Conservation (phyloP, 1,140 invertebrate species). For the Pentalonia nigronervosa region DNA sequence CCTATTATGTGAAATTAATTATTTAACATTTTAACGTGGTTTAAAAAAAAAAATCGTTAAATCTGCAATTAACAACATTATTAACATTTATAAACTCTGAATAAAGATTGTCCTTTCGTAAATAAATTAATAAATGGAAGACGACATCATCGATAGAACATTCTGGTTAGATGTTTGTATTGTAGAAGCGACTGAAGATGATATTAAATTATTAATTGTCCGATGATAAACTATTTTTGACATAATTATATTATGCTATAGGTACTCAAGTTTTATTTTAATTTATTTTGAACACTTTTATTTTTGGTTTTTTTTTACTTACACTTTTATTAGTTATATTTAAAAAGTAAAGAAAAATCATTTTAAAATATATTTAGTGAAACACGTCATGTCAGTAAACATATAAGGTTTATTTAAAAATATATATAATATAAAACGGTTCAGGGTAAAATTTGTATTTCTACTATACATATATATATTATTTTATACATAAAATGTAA, state of each 20-base stretch:
- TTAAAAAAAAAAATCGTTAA: neutral
- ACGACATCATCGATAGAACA: neutral
- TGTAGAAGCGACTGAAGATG: neutral
- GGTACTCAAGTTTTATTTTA: neutral
- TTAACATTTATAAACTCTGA: neutral
- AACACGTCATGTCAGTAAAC: neutral
- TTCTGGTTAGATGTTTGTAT: neutral
- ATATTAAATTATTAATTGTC: neutral
- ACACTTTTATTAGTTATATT: neutral
- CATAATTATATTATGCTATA: neutral
- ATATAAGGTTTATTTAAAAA: neutral
- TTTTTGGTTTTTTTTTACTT: too few relatives aligned
- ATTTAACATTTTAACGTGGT: neutral
- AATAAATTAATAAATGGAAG: neutral
- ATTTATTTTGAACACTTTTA: neutral
- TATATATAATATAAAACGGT: neutral
- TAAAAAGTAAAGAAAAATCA: neutral
- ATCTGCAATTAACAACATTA: neutral
- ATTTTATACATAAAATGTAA: neutral
- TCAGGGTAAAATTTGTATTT: neutral
- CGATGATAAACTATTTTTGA: neutral
- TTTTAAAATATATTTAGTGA: neutral
- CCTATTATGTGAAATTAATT: neutral
- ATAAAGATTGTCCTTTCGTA: neutral
- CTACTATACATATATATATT: neutral